These are phyloP conservation scores for Heliconius hortense DNA, from an alignment of 2,888 invertebrate species.

Conservation along the genomic window DNA sequence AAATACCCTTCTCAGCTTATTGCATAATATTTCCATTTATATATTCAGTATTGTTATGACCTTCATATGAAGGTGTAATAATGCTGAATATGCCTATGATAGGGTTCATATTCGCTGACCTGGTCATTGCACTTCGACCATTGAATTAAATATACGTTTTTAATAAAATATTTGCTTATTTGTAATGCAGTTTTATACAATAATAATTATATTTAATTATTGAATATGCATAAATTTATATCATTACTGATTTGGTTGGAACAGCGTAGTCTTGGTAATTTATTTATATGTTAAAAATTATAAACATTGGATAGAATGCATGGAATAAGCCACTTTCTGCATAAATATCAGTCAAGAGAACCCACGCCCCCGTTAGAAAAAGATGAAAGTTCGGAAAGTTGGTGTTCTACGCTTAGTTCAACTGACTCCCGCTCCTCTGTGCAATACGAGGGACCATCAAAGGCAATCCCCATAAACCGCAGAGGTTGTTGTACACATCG, in stretches of 20 bases:
- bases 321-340: constrained; percentile 67
- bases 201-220: not conserved
- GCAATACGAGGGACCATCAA: constrained; percentile 51
- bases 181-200: not conserved
- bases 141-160: not conserved
- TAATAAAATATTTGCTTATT: not conserved
- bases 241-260: constrained; percentile 16
- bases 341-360: constrained; percentile 65
- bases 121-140: constrained; percentile 7
- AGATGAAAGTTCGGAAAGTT: constrained; percentile 74
- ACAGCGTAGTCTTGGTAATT: constrained; percentile 26
- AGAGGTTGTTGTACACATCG: constrained; percentile 59
- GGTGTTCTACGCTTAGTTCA: constrained; percentile 66
- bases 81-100: not conserved
- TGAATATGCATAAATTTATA: not conserved
- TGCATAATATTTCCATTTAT: not conserved
- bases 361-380: constrained; percentile 61
- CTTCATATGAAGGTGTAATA: not conserved
- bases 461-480: constrained; percentile 61
- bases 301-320: constrained; percentile 37
- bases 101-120: not conserved
- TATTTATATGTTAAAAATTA: constrained; percentile 10
- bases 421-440: constrained; percentile 52
- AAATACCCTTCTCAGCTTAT: not conserved
- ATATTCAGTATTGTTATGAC: not conserved